A percentile compares a stretch with the other conserved stretches of the same genome.
Evolutionary conservation across 2,113 vertebrate species (phyloP).

Genomic region (Calonectris borealis): DNA sequence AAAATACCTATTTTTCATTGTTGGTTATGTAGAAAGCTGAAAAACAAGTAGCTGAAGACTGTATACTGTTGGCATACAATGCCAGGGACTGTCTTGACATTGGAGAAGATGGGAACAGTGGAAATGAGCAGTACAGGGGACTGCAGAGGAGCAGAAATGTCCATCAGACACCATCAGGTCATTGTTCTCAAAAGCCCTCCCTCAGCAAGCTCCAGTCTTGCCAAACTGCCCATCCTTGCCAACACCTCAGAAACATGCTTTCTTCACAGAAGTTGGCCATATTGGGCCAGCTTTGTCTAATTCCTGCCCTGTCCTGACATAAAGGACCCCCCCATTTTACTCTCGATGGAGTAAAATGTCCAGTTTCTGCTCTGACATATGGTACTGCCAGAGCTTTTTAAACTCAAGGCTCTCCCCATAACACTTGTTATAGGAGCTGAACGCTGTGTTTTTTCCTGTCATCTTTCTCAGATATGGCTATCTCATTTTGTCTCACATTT

Average conservation of each 20-base stretch:
- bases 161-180: background rate
- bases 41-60: background rate
- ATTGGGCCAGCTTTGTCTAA: background rate
- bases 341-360: background rate
- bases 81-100: background rate
- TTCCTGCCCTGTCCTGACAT: background rate
- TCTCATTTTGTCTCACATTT: background rate
- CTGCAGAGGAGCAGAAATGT: background rate
- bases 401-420: background rate
- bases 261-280: background rate
- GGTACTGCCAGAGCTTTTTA: background rate
- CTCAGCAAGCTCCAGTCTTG: background rate
- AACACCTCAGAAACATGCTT: background rate
- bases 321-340: background rate
- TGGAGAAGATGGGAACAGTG: background rate
- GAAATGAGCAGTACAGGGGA: background rate
- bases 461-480: background rate
- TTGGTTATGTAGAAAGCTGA: background rate
- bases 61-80: no score
- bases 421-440: background rate
- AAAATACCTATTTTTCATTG: background rate
- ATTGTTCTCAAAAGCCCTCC: background rate
- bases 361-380: background rate
- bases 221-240: background rate
- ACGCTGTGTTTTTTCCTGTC: accelerated